Evolutionary conservation across 2,113 vertebrate species (phyloP).

Genomic region (Galbula dea): DNA sequence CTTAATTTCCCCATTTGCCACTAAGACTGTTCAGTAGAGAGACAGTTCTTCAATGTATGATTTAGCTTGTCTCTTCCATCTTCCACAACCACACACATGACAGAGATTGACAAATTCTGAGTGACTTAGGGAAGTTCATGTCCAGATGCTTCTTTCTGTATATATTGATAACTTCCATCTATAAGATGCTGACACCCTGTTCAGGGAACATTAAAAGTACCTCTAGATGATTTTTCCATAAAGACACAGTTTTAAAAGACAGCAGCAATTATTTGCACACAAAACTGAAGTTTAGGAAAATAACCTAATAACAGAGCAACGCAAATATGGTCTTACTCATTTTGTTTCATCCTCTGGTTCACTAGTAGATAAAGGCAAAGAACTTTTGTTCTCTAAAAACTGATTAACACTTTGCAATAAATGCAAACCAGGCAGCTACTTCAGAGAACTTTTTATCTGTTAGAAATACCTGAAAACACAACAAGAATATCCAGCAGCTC

Average conservation of each 20-base stretch:
- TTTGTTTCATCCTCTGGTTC: neutral
- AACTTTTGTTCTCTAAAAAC: neutral
- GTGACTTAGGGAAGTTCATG: neutral
- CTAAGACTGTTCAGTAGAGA: neutral
- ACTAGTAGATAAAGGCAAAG: neutral
- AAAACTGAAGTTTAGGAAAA: neutral
- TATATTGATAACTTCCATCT: neutral
- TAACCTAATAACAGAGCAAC: neutral
- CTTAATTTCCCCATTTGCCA: neutral
- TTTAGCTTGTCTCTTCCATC: neutral
- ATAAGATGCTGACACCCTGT: neutral
- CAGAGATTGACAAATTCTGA: neutral
- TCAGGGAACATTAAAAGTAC: neutral
- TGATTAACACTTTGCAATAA: neutral
- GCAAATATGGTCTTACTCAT: neutral
- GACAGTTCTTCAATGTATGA: neutral
- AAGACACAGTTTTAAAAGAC: neutral
- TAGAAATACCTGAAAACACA: neutral
- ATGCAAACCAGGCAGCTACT: neutral
- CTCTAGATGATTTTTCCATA: neutral
- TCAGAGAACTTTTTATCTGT: neutral
- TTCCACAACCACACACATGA: neutral
- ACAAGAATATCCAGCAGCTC: neutral
- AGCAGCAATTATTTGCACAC: neutral
- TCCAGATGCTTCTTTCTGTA: neutral